Percentiles rank a stretch among this genome's conserved stretches.
These are phyloP conservation scores for Enteromius unitaeniatus DNA, from an alignment of 2,797 vertebrate species.

Conservation along the genomic window DNA sequence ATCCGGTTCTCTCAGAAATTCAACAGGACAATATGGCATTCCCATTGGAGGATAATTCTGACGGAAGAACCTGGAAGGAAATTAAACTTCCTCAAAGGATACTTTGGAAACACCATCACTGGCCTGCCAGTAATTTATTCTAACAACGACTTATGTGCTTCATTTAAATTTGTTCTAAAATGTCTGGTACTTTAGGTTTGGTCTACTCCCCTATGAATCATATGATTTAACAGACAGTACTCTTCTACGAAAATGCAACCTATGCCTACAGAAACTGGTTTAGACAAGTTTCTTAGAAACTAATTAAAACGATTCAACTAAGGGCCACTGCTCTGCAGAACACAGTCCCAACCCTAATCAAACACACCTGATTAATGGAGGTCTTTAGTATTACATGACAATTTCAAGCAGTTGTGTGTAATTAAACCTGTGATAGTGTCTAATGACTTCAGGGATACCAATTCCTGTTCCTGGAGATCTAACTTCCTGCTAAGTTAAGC, in stretches of 20 bases:
- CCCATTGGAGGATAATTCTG: constrained; percentile 4
- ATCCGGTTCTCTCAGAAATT: constrained; percentile 43
- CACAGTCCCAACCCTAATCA: neutral
- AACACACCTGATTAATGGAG: neutral
- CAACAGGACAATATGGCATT: constrained; percentile 43
- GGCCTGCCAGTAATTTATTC: neutral
- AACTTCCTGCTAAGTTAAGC: neutral
- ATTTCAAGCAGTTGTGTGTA: neutral
- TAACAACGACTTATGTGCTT: neutral
- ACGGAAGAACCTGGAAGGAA: constrained; percentile 43
- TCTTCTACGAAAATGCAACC: neutral
- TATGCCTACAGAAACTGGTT: neutral
- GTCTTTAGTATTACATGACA: neutral
- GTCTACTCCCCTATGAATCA: neutral
- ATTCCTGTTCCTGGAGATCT: neutral
- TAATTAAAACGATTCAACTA: neutral
- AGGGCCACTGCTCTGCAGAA: neutral
- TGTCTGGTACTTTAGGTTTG: neutral
- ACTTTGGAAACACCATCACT: constrained; percentile 9
- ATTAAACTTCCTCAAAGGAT: constrained; percentile 43
- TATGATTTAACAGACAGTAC: neutral
- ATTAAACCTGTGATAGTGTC: neutral
- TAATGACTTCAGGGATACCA: neutral
- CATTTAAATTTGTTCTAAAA: neutral
- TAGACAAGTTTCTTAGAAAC: neutral